Conservation (phyloP, 2,888 invertebrate genomes). For the Patella pellucida region DNA sequence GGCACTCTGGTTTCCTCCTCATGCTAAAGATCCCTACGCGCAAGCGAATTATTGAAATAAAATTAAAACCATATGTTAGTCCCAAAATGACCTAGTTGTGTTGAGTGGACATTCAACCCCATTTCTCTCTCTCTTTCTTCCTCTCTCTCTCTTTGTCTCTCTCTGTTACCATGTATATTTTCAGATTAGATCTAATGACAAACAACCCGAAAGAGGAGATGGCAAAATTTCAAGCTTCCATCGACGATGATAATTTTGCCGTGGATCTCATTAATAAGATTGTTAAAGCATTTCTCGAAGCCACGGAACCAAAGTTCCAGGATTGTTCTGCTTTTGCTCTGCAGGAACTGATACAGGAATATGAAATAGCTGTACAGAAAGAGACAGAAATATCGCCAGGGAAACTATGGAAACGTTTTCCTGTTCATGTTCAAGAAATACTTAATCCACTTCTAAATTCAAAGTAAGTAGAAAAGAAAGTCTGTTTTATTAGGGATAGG, state of each 20-base stretch:
- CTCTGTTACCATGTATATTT: not conserved
- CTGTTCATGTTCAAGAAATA: constrained; percentile 70
- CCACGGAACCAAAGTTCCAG: constrained; percentile 68
- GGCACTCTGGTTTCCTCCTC: too few relatives aligned
- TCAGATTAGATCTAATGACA: constrained; percentile 60
- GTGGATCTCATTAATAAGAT: constrained; percentile 70
- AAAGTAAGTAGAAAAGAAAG: constrained; percentile 53
- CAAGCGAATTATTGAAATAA: too few relatives aligned
- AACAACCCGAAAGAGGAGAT: constrained; percentile 59
- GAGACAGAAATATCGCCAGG: constrained; percentile 40
- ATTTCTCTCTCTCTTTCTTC: too few relatives aligned
- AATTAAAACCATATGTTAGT: too few relatives aligned
- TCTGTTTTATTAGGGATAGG: too few relatives aligned
- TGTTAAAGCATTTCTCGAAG: constrained; percentile 71
- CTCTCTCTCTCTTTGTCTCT: too few relatives aligned
- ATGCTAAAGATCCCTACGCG: too few relatives aligned
- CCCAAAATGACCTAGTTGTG: too few relatives aligned
- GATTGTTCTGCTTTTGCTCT: constrained; percentile 73
- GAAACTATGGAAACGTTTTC: constrained; percentile 68
- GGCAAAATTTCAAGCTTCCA: constrained; percentile 59
- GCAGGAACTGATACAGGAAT: constrained; percentile 72
- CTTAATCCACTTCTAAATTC: constrained; percentile 67
- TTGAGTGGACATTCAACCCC: too few relatives aligned
- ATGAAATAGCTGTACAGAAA: constrained; percentile 56
- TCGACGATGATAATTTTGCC: constrained; percentile 70